Conservation (phyloP, 92 coral and sea anemone genomes). For the Pocillopora grandis region DNA sequence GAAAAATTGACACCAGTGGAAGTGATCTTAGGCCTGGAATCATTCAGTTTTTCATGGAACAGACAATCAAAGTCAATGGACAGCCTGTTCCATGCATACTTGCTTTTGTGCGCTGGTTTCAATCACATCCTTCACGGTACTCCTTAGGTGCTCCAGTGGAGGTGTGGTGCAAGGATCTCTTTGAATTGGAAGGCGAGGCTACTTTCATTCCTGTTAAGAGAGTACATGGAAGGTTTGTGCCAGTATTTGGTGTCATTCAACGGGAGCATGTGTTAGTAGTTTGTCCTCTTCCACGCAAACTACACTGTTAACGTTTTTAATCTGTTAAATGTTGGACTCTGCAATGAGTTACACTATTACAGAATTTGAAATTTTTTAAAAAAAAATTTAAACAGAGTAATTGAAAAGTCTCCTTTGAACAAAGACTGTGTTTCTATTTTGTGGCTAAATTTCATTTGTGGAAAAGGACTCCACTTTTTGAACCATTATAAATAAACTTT, state of each 20-base stretch:
- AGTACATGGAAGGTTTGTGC: conserved; percentile 46
- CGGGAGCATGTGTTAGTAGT: conserved; percentile 40
- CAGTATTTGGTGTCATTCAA: conserved; percentile 47
- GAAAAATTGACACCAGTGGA: conserved; percentile 50
- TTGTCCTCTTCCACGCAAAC: conserved; percentile 49
- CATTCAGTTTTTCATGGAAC: conserved; percentile 39
- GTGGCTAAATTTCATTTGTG: too few relatives aligned
- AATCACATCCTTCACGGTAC: conserved; percentile 49
- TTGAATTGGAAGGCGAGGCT: conserved; percentile 51
- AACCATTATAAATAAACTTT: too few relatives aligned
- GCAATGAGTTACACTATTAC: too few relatives aligned
- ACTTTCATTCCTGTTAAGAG: conserved; percentile 52
- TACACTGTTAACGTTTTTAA: conserved; percentile 33
- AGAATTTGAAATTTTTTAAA: too few relatives aligned
- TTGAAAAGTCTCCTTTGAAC: too few relatives aligned
- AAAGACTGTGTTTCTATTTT: too few relatives aligned
- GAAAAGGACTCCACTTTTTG: too few relatives aligned
- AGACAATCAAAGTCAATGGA: conserved; percentile 30
- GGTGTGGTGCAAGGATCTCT: conserved; percentile 55
- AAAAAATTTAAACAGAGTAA: too few relatives aligned
- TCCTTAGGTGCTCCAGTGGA: conserved; percentile 50
- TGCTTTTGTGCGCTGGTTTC: conserved; percentile 53
- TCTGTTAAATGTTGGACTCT: too few relatives aligned
- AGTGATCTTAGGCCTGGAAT: conserved; percentile 48
- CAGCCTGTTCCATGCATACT: conserved; percentile 38